Evolutionary conservation across 2,797 vertebrate genomes (phyloP).

Genomic region (Argyrosomus regius): DNA sequence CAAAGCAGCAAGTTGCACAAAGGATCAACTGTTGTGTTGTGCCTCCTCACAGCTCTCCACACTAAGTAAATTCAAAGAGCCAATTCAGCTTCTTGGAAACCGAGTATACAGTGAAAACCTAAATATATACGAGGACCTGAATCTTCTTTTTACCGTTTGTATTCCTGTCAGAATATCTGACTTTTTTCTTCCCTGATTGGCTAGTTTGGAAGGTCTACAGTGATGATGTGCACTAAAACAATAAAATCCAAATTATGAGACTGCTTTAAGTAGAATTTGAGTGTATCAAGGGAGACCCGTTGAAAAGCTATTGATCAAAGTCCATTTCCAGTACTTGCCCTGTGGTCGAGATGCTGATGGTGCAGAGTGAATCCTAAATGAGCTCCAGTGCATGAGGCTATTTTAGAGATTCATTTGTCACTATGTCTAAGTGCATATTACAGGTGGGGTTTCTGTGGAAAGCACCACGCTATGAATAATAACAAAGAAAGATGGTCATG

Average conservation of each 20-base stretch:
- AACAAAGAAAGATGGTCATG: slow-evolving; percentile 6
- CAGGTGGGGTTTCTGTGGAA: slow-evolving; percentile 38
- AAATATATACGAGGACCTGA: neutral
- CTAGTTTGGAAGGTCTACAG: neutral
- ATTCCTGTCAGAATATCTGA: neutral
- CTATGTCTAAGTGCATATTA: slow-evolving; percentile 24
- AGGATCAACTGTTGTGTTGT: slow-evolving; percentile 16
- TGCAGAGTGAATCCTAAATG: slow-evolving; percentile 73
- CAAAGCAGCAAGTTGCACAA: neutral
- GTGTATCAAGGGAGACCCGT: slow-evolving; percentile 29
- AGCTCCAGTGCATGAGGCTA: slow-evolving; percentile 34
- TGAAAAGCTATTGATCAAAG: slow-evolving; percentile 71
- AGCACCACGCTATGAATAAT: slow-evolving; percentile 19
- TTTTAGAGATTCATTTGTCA: slow-evolving; percentile 54
- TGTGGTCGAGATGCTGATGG: slow-evolving; percentile 65
- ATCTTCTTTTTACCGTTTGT: neutral
- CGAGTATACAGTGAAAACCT: neutral
- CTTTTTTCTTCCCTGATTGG: neutral
- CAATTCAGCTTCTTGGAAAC: neutral
- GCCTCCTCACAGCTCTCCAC: neutral
- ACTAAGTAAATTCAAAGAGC: neutral
- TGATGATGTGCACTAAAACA: slow-evolving; percentile 21
- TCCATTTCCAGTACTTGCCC: slow-evolving; percentile 60
- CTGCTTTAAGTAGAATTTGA: slow-evolving; percentile 26
- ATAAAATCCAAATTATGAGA: slow-evolving; percentile 12